Evolutionary conservation across 2,888 invertebrate species (phyloP), one percentile per base, ranked within the genome.

Genomic region (Tuta absoluta): DNA sequence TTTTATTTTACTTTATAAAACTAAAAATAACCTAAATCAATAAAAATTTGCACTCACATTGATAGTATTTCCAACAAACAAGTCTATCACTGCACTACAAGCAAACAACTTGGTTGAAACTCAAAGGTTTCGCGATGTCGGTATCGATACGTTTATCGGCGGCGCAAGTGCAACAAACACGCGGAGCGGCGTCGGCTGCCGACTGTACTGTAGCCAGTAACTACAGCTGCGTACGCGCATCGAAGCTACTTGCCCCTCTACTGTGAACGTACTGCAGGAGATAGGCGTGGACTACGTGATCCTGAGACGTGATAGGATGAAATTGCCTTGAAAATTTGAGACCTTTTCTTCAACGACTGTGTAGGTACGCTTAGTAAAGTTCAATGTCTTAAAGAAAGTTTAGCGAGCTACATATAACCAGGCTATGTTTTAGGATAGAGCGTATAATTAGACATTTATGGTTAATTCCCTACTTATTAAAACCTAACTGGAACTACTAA

Each of bases 231-330:
- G 14, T 33, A 24, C 56, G 70, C 75, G 71, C 75, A 70, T 73
- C 71, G 73, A 79, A 78, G 75, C 76, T 74, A 79, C 76, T 76
- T 79, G 78, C 84, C 84, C 85, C 85, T 70, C 85, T 82, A 82
- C 78, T 59, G 38, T 14, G 17, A 37, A 38, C 38, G 68, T 24
- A 23, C 23, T 12, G 21, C 17, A 59, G 59, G 59, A n/a, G 41
- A 8, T 37, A n/a, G 21, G 37, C 41, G 23, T 59, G n/a, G 12
- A 59, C 19, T 59, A 21, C 59, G 37, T 59, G 56, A 56, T 33
- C 59, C 14, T 59, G 56, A 17, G 1, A 17, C 19, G 33, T 33
- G 33, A 33, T 8, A 11, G 23, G 23, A 51, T 21, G 11, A 3
- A 49, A 23, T 19, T 0, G 11, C 17, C 19, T 21, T 19, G 19